Percentiles rank a stretch among this genome's conserved stretches.
These are phyloP conservation scores for Cryptocephalus moraei DNA, from an alignment of 2,888 invertebrate genomes.

Conservation along the genomic window DNA sequence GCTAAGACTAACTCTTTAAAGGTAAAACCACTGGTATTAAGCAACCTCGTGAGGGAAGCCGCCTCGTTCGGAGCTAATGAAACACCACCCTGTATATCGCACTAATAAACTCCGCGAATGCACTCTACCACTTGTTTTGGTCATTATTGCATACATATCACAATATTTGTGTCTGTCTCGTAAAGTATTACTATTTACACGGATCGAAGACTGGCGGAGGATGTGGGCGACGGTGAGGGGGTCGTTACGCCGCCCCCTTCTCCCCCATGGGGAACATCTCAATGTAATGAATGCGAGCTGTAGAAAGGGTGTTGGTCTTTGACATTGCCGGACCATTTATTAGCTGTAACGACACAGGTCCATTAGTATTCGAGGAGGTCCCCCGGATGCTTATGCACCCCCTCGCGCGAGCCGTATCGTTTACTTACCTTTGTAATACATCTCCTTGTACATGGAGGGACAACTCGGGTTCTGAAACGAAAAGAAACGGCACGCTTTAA, in stretches of 20 bases:
- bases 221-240: neutral
- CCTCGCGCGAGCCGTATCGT: neutral
- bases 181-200: neutral
- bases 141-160: slow-evolving; percentile 36
- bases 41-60: too few species aligned
- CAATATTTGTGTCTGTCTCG: slow-evolving; percentile 13
- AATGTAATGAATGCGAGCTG: slow-evolving; percentile 29
- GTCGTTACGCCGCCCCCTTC: neutral
- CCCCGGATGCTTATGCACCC: neutral
- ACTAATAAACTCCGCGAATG: slow-evolving; percentile 4
- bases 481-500: neutral
- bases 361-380: slow-evolving; percentile 26
- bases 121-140: slow-evolving; percentile 25
- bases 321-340: slow-evolving; percentile 37
- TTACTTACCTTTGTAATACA: slow-evolving; percentile 71
- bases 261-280: slow-evolving; percentile 8
- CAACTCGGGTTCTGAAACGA: slow-evolving; percentile 42
- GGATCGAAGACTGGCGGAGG: neutral
- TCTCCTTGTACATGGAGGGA: slow-evolving; percentile 82
- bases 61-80: too few species aligned
- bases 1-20: too few species aligned
- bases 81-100: too few species aligned
- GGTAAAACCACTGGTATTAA: too few species aligned
- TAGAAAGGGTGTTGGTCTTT: slow-evolving; percentile 31
- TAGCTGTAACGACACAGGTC: slow-evolving; percentile 36